phyloP scores from a whole-genome alignment of 2,797 vertebrate species.

The Pempheris klunzingeri region DNA sequence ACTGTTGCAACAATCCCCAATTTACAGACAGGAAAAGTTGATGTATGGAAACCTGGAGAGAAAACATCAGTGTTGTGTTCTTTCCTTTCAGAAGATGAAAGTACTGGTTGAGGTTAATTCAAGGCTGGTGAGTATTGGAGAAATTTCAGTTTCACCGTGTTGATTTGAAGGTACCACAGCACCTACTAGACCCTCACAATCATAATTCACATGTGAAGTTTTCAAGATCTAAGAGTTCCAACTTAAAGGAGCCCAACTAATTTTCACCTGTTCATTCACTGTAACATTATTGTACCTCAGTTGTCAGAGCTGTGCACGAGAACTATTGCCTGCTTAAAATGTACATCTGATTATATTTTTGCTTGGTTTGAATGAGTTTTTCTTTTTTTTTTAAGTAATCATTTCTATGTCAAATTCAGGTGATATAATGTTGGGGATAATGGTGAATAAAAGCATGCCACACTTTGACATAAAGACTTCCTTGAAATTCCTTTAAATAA shows the following conservation, averaged over 20 bases:
- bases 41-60: background rate
- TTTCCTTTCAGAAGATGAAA: background rate
- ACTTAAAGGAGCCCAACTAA: background rate
- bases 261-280: background rate
- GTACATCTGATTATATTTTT: background rate
- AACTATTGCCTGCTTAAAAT: background rate
- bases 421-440: background rate
- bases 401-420: background rate
- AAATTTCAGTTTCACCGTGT: background rate
- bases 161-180: background rate
- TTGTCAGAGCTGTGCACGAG: background rate
- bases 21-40: background rate
- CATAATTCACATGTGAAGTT: background rate
- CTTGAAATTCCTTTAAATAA: background rate
- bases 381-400: background rate
- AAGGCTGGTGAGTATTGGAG: background rate
- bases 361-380: background rate
- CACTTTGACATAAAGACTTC: background rate
- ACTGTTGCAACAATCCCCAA: background rate
- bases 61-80: background rate
- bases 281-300: background rate
- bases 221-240: background rate
- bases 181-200: background rate
- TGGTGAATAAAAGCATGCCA: background rate
- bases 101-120: background rate